Base-by-base conservation (phyloP, 2,797 vertebrate species). In the Premnoplex brunnescens region DNA sequence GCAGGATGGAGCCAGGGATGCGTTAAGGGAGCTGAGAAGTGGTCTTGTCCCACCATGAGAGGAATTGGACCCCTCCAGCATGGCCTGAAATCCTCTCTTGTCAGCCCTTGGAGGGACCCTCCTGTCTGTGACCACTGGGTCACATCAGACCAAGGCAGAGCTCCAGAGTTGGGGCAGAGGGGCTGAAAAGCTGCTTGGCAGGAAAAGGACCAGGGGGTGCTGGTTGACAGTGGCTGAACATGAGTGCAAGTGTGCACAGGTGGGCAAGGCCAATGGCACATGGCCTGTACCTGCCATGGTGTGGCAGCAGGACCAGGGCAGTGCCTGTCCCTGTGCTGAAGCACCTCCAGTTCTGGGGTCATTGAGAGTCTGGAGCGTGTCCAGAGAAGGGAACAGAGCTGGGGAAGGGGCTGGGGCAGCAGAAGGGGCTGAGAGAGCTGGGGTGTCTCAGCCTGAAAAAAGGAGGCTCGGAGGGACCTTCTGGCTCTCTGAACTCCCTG, bases 201-300 rank as follows among this genome's bases (percentile, higher is more conserved):
- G 19, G 7, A n/a, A 23, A 49, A 12, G 13, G 52, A 12, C 10
- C 52, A n/a, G 52, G 16, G 22, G 15, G 4, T 20, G 55, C 48
- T 32, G 32, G 6, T 19, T 73, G 41, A 9, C n/a, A 80, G 44
- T 2, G 60, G 9, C 14, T 60, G 69, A 54, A 44, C 26, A 2
- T 1, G 32, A 21, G 11, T 49, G 32, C 55, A 37, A 55, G 8
- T 6, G 69, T 67, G 77, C 34, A 39, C 85, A 60, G 63, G 55
- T 24, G 78, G 51, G 13, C 78, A 49, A 14, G 55, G 32, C 27
- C 19, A 43, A 2, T 32, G 36, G 4, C 49, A n/a, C 39, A 13
- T n/a, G 63, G 18, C 0, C 36, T 28, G 34, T 14, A 0, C 8
- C 71, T 55, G 30, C 34, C 15, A 20, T 2, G 30, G 5, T 2